Base-by-base conservation (phyloP, 2,888 invertebrate species). In the Lithophane leautieri region DNA sequence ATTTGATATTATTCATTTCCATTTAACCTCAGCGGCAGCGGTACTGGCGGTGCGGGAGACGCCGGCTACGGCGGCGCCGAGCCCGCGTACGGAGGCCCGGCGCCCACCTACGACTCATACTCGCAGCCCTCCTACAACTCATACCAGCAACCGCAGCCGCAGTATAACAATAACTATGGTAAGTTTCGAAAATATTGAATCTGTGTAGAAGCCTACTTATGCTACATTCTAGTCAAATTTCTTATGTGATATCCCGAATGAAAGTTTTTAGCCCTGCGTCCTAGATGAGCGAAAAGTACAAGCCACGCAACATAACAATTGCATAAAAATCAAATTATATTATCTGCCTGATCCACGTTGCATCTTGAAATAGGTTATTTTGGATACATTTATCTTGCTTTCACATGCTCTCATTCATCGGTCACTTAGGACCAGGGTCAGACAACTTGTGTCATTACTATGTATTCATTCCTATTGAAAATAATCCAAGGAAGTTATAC, bases 121-220 rank as follows among this genome's bases (percentile, higher is more conserved):
- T 86, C 94, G 1, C 96, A 96, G 79, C 94, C 95, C 16, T 81
- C 94, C 0, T 96, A 96, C 92, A 94, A 90, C 89, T 91, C 94
- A 0, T 95, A 95, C 86, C 95, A 95, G 80, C 95, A 93, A 77
- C 93, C 95, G 6, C 95, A 94, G 76, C 91, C 92, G 25, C 94
- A 94, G 79, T 95, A 96, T 86, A 90, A 90, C 88, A 94, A 92
- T 90, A 95, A 92, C 88, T 95, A 95, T 89, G 96, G 96, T 96
- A 92, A 95, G 94, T 94, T 88, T 86, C 69, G 62, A 6, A 73
- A 83, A 73, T 86, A 90, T 79, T 90, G 25, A 82, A 61, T 56
- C 47, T 40, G 22, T 70, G 40, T 44, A 71, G 34, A 61, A 70
- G 47, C 14, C 19, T 66, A 42, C 42, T 52, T 63, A 28, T 76